A percentile compares a stretch with the other conserved stretches of the same genome.
Conservation (phyloP, 2,888 invertebrate genomes). For the Folsomia candida region DNA sequence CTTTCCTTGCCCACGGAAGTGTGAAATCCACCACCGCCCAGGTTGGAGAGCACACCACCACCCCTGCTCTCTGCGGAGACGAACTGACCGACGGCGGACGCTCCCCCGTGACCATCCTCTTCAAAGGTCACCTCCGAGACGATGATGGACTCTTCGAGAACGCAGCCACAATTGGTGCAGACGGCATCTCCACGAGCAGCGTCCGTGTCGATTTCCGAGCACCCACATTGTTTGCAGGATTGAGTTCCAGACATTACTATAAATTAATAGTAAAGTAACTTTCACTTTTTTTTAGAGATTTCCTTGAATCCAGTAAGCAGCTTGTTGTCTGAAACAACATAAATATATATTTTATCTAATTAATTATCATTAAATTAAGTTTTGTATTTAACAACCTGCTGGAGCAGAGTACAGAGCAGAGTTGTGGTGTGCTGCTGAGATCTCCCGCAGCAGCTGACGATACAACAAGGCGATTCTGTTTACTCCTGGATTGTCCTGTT, state of each 20-base stretch:
- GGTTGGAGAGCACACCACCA: constrained; percentile 66
- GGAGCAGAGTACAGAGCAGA: too few relatives aligned
- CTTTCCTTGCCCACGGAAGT: constrained; percentile 82
- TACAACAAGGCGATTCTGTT: too few relatives aligned
- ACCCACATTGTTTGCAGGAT: constrained; percentile 85
- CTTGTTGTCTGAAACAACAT: too few relatives aligned
- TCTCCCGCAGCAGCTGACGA: too few relatives aligned
- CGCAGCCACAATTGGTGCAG: constrained; percentile 93
- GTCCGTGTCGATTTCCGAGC: constrained; percentile 55
- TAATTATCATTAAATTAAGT: too few relatives aligned
- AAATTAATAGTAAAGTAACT: not conserved
- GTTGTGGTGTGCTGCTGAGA: too few relatives aligned
- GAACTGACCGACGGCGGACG: constrained; percentile 87
- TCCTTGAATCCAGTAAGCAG: too few relatives aligned
- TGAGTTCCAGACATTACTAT: constrained; percentile 59
- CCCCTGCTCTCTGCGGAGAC: constrained; percentile 86
- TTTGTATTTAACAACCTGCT: too few relatives aligned
- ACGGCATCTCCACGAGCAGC: constrained; percentile 81
- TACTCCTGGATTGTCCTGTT: too few relatives aligned
- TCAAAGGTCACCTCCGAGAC: constrained; percentile 95
- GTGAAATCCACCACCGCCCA: constrained; percentile 75
- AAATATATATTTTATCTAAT: too few relatives aligned
- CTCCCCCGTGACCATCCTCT: constrained; percentile 84
- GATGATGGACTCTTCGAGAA: constrained; percentile 92
- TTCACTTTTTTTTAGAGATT: not conserved